Conservation (phyloP, 2,888 invertebrate genomes). For the Drosophila acutilabella region DNA sequence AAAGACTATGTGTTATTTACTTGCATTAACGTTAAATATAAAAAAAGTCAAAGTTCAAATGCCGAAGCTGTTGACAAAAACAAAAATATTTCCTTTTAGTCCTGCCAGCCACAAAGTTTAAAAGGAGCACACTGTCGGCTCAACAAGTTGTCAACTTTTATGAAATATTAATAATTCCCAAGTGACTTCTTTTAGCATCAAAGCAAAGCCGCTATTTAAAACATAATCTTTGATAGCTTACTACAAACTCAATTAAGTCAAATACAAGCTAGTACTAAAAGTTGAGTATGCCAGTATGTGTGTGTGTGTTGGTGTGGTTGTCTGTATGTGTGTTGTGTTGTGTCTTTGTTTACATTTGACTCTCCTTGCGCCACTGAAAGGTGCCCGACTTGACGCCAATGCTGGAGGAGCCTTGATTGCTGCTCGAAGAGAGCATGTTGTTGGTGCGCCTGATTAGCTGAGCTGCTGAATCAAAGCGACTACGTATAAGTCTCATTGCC, state of each 20-base stretch:
- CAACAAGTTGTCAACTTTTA: no score
- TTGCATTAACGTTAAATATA: no score
- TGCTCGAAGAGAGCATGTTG: slow-evolving; percentile 84
- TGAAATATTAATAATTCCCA: no score
- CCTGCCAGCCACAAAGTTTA: no score
- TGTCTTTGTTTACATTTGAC: slow-evolving; percentile 83
- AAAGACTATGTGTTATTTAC: no score
- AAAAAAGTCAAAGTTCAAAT: no score
- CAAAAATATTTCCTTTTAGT: no score
- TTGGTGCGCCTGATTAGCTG: slow-evolving; percentile 85
- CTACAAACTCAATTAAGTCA: slow-evolving; percentile 54
- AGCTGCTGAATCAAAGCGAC: slow-evolving; percentile 85
- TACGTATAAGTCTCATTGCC: slow-evolving; percentile 91
- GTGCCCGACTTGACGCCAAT: slow-evolving; percentile 86
- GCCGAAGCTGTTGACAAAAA: no score
- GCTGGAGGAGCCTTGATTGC: slow-evolving; percentile 85
- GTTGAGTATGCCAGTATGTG: slow-evolving; percentile 48
- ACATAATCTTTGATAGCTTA: no score
- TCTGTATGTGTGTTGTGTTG: slow-evolving; percentile 19
- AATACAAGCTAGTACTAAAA: slow-evolving; percentile 41
- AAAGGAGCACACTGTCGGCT: no score
- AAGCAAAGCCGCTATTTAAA: no score
- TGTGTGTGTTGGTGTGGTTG: slow-evolving; percentile 14
- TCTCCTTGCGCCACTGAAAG: slow-evolving; percentile 85
- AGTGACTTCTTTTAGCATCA: no score